These are phyloP conservation scores for Keiferia lycopersicella DNA, from an alignment of 2,888 invertebrate species.

Conservation along the genomic window DNA sequence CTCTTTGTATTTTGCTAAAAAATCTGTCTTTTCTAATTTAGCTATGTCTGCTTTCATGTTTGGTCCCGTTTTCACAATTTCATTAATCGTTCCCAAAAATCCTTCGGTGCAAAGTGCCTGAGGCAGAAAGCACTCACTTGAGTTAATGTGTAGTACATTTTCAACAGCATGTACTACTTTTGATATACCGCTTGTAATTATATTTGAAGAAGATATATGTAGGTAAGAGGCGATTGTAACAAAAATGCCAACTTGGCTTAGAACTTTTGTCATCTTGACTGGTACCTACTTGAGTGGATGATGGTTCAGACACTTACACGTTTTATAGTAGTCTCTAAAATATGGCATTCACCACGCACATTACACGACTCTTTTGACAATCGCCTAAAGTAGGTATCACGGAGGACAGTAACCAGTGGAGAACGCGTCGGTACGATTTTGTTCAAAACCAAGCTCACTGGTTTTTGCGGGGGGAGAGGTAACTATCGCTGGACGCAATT, in stretches of 20 bases:
- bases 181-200: no score
- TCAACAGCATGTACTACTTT: neutral
- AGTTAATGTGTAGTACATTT: neutral
- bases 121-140: neutral
- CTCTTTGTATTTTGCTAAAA: slow-evolving; percentile 9
- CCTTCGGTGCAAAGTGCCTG: neutral
- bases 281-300: neutral
- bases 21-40: slow-evolving; percentile 9
- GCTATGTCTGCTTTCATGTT: neutral
- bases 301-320: no score
- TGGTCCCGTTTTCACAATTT: slow-evolving; percentile 13
- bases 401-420: no score
- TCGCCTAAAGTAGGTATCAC: no score
- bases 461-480: no score
- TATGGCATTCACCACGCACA: no score
- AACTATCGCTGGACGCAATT: no score
- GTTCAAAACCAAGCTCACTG: no score
- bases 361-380: no score
- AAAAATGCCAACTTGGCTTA: neutral
- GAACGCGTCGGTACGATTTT: no score
- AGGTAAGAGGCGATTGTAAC: neutral
- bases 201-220: neutral
- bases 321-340: no score
- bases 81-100: neutral
- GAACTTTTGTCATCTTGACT: neutral